Conservation (phyloP, 2,113 vertebrate species). For the Salminus brasiliensis region DNA sequence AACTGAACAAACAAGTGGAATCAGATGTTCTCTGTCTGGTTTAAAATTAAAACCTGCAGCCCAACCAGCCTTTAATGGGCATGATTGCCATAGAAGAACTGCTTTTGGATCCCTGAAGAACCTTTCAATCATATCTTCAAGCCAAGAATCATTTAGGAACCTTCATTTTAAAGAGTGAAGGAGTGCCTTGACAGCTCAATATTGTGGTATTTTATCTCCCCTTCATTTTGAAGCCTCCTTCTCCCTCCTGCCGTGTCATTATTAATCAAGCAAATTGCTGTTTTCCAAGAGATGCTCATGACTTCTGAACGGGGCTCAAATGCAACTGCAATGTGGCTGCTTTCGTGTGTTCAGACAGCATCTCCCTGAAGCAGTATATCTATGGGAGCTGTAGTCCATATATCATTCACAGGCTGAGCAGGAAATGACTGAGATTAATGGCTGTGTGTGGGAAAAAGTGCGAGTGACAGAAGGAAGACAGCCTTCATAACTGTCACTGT, state of each 20-base stretch:
- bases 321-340: background rate
- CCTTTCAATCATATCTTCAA: too few relatives aligned
- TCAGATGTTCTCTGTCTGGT: too few relatives aligned
- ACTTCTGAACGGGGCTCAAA: background rate
- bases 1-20: too few relatives aligned
- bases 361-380: background rate
- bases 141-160: background rate
- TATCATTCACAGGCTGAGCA: background rate
- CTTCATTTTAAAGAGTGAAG: background rate
- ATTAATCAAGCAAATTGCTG: constrained; percentile 12
- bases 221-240: background rate
- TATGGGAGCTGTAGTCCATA: background rate
- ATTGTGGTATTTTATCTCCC: background rate
- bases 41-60: too few relatives aligned
- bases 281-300: constrained; percentile 2
- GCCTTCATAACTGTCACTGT: constrained; percentile 36
- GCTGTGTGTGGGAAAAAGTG: background rate
- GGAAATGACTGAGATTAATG: background rate
- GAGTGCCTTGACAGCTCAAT: background rate
- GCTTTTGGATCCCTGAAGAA: too few relatives aligned
- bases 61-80: too few relatives aligned
- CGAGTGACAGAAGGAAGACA: constrained; percentile 34
- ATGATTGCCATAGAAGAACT: too few relatives aligned
- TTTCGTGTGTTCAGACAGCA: background rate
- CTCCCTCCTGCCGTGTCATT: background rate